A percentile compares a stretch with the other conserved stretches of the same genome.
phyloP scores from a whole-genome alignment of 2,113 vertebrate species.

The Coregonus clupeaformis region DNA sequence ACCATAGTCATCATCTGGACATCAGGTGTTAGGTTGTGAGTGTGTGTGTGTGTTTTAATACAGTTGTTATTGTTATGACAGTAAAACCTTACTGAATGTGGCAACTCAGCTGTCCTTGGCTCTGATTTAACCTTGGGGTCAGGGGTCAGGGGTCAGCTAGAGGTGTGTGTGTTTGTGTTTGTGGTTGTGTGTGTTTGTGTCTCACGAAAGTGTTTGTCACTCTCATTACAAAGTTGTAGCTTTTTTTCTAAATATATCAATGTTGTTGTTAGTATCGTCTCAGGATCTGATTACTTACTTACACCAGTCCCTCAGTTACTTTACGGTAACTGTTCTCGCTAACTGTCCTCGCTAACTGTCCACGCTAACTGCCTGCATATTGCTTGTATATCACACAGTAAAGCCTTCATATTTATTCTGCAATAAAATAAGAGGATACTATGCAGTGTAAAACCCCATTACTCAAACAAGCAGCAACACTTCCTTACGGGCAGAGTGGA shows the following conservation, averaged over 20 bases:
- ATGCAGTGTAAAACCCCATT: constrained; percentile 1
- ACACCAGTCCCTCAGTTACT: not conserved
- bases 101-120: constrained; percentile 40
- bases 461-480: not conserved
- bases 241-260: too few species aligned
- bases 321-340: too few species aligned
- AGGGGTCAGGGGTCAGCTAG: not conserved
- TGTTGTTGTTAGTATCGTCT: too few species aligned
- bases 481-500: not conserved
- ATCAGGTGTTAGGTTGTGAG: not conserved
- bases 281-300: too few species aligned
- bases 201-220: not conserved
- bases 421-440: constrained; percentile 19
- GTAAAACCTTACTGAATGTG: not conserved
- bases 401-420: constrained; percentile 17
- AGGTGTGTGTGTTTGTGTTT: not conserved
- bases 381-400: constrained; percentile 30
- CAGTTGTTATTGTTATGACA: constrained; percentile 63
- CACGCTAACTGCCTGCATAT: constrained; percentile 9
- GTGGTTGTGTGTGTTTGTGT: not conserved
- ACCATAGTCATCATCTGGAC: not conserved
- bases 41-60: constrained; percentile 8
- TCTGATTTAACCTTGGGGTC: constrained; percentile 27
- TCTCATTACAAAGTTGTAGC: too few species aligned
- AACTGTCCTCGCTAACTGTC: too few species aligned